A percentile compares a stretch with the other conserved stretches of the same genome.
Evolutionary conservation across 1,140 invertebrate species (phyloP).

Genomic region (Cydia strobilella): DNA sequence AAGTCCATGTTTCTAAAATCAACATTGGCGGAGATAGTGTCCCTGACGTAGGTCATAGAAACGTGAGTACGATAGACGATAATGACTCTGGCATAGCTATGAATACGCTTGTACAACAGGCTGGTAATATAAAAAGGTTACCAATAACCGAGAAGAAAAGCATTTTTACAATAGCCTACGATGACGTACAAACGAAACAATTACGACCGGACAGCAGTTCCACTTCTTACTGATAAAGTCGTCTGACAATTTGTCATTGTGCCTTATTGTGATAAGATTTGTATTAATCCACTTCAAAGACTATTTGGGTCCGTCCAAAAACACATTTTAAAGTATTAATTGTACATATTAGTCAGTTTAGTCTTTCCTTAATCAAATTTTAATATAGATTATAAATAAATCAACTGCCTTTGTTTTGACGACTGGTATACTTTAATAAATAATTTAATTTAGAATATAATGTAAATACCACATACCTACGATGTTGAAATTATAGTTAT

Average conservation of each 20-base stretch:
- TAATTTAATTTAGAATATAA: slow-evolving; percentile 57
- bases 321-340: slow-evolving; percentile 34
- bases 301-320: slow-evolving; percentile 42
- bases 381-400: slow-evolving; percentile 38
- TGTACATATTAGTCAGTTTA: slow-evolving; percentile 30
- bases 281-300: slow-evolving; percentile 41
- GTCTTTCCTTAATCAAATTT: background rate
- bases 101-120: slow-evolving; percentile 80
- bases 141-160: slow-evolving; percentile 94
- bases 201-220: slow-evolving; percentile 78
- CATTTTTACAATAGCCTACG: slow-evolving; percentile 96
- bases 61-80: slow-evolving; percentile 79
- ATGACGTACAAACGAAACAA: slow-evolving; percentile 85
- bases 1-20: slow-evolving; percentile 76
- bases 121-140: slow-evolving; percentile 81
- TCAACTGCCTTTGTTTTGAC: slow-evolving; percentile 71
- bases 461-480: slow-evolving; percentile 58
- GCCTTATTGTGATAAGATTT: slow-evolving; percentile 49
- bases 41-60: slow-evolving; percentile 51
- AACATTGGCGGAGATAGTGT: slow-evolving; percentile 68
- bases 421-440: slow-evolving; percentile 59
- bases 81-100: slow-evolving; percentile 89
- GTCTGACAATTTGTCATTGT: slow-evolving; percentile 38
- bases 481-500: slow-evolving; percentile 53
- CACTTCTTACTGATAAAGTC: slow-evolving; percentile 68